phyloP scores from a whole-genome alignment of 2,113 vertebrate species.

The Neogobius melanostomus region DNA sequence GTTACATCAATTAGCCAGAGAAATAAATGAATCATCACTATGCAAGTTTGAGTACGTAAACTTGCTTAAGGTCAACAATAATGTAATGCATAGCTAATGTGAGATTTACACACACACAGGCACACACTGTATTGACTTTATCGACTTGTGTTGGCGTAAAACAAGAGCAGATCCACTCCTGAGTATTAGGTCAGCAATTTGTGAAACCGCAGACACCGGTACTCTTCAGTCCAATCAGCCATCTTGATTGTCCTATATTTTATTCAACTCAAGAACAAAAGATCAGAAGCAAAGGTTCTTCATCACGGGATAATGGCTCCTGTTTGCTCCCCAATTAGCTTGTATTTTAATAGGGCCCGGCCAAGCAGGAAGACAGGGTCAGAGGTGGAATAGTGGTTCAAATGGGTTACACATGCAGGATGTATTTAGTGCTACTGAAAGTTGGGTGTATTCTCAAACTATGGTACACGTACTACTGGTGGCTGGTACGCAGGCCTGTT shows the following conservation, averaged over 20 bases:
- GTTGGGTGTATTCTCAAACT: neutral
- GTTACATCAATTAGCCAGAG: constrained; percentile 24
- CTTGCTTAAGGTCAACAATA: constrained; percentile 58
- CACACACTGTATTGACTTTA: constrained; percentile 24
- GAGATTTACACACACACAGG: constrained; percentile 3
- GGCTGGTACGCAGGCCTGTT: no score
- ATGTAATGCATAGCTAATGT: constrained; percentile 64
- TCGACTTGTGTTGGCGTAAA: constrained; percentile 62
- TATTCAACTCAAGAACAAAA: constrained; percentile 55
- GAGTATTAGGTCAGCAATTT: constrained; percentile 69
- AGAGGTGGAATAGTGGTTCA: constrained; percentile 25
- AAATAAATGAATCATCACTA: neutral
- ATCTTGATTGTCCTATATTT: constrained; percentile 66
- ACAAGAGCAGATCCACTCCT: constrained; percentile 53
- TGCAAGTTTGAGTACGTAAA: constrained; percentile 22
- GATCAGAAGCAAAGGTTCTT: constrained; percentile 43
- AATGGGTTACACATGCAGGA: constrained; percentile 48
- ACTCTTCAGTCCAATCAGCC: constrained; percentile 62
- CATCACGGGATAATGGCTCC: constrained; percentile 54
- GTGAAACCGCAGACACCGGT: constrained; percentile 65
- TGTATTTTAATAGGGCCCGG: constrained; percentile 55
- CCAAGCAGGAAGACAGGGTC: constrained; percentile 55
- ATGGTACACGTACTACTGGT: no score
- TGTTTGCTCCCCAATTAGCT: constrained; percentile 53
- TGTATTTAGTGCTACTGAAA: constrained; percentile 9